Evolutionary conservation across 2,888 invertebrate species (phyloP).

Genomic region (Drosophila demipolita): DNA sequence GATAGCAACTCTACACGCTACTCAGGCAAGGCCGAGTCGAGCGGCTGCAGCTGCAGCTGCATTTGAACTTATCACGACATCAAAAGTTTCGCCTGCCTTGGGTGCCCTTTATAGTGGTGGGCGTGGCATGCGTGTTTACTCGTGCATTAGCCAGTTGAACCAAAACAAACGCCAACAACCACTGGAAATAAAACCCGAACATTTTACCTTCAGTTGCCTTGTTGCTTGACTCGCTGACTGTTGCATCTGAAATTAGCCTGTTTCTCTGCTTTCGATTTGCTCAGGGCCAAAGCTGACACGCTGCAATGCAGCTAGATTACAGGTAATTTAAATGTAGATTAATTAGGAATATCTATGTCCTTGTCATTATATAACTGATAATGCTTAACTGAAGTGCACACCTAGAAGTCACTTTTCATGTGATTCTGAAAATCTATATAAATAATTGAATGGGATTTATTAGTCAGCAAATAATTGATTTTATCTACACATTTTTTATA

Average conservation of each 20-base stretch:
- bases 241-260: conserved; percentile 53
- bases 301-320: background rate
- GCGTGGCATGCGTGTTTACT: conserved; percentile 59
- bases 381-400: background rate
- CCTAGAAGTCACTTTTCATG: background rate
- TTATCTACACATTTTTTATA: background rate
- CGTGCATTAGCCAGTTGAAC: conserved; percentile 43
- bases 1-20: background rate
- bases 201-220: conserved; percentile 26
- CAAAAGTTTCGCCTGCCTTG: conserved; percentile 45
- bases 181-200: conserved; percentile 10
- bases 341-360: background rate
- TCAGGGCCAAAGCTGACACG: conserved; percentile 18
- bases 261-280: conserved; percentile 6
- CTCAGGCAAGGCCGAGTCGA: conserved; percentile 27
- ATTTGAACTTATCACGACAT: conserved; percentile 67
- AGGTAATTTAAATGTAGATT: background rate
- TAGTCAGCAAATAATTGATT: background rate
- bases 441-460: background rate
- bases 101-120: background rate
- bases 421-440: background rate
- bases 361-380: background rate
- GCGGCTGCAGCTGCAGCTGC: conserved; percentile 31
- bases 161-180: conserved; percentile 5
- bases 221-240: conserved; percentile 33